Evolutionary conservation across 2,113 vertebrate genomes (phyloP).

Genomic region (zebrafish (Danio rerio)): GRCz12tu NC_133197.1:26628501-26629000

Average conservation of each 20-base stretch:
- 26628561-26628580: neutral
- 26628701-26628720: slow-evolving; percentile 14
- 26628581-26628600: slow-evolving; percentile 17
- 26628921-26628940: too few relatives aligned
- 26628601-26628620: slow-evolving; percentile 55
- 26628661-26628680: slow-evolving; percentile 51
- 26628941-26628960: too few relatives aligned
- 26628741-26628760: neutral
- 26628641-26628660: slow-evolving; percentile 48
- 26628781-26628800: neutral
- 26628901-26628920: too few relatives aligned
- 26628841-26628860: too few relatives aligned
- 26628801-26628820: too few relatives aligned
- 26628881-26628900: too few relatives aligned
- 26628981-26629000: too few relatives aligned
- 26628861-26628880: too few relatives aligned
- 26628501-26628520: slow-evolving; percentile 29
- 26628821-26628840: too few relatives aligned
- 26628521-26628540: neutral
- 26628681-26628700: neutral
- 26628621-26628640: slow-evolving; percentile 45
- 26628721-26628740: neutral
- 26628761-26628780: neutral
- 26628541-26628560: neutral
- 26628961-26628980: too few relatives aligned